A percentile compares a stretch with the other conserved stretches of the same genome.
These are phyloP conservation scores for Laupala kohalensis DNA, from an alignment of 1,140 invertebrate genomes.

Conservation along the genomic window DNA sequence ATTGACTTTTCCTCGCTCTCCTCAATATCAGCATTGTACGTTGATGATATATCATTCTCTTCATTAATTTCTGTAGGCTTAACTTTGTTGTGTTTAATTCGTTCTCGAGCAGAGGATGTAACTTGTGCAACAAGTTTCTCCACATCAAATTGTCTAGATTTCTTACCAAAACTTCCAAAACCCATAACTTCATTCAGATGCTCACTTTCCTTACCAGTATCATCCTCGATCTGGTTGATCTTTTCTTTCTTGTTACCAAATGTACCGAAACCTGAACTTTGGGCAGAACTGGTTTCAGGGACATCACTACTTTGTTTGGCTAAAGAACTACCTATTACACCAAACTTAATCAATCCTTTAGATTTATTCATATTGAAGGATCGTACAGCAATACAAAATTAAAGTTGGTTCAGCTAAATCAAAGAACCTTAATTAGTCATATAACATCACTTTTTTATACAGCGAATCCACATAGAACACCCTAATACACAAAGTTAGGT, in stretches of 20 bases:
- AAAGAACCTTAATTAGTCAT: too few species aligned
- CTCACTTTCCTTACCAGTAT: conserved; percentile 51
- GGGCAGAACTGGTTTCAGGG: conserved; percentile 19
- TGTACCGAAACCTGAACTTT: conserved; percentile 39
- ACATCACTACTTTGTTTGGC: conserved; percentile 20
- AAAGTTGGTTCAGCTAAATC: too few species aligned
- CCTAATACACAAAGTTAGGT: too few species aligned
- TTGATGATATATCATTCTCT: too few species aligned
- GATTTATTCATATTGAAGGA: conserved; percentile 1
- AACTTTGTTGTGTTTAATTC: conserved; percentile 21
- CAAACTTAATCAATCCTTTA: conserved; percentile 36
- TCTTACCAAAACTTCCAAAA: conserved; percentile 61
- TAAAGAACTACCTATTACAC: conserved; percentile 39
- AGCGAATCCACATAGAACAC: too few species aligned
- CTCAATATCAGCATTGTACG: conserved; percentile 10
- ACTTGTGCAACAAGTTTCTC: conserved; percentile 36
- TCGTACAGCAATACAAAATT: too few species aligned
- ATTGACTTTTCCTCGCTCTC: conserved; percentile 21
- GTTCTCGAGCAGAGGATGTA: conserved; percentile 26
- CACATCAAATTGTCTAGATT: conserved; percentile 60
- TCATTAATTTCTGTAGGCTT: conserved; percentile 17
- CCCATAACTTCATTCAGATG: conserved; percentile 58
- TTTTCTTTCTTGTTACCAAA: conserved; percentile 35
- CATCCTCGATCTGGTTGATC: conserved; percentile 41
- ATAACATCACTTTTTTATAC: too few species aligned